A percentile compares a stretch with the other conserved stretches of the same genome.
Evolutionary conservation across 1,140 invertebrate species (phyloP).

Genomic region (Pseudachorutes palmiensis): DNA sequence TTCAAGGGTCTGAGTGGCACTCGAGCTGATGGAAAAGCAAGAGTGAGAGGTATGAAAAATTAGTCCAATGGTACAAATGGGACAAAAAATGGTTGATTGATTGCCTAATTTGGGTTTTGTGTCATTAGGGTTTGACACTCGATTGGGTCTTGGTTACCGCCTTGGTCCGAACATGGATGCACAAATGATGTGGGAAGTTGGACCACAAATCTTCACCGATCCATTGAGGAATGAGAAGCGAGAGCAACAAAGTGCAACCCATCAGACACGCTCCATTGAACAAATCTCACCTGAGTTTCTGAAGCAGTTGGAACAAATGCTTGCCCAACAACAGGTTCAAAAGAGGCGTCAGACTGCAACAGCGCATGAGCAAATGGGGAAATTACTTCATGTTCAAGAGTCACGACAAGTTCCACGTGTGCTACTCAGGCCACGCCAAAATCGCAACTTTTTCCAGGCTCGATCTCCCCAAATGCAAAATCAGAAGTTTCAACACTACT

Average conservation of each 20-base stretch:
- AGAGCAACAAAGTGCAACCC: slow-evolving; percentile 9
- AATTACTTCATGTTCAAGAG: not conserved
- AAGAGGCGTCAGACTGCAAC: not conserved
- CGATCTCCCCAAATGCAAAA: not conserved
- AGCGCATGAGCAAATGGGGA: not conserved
- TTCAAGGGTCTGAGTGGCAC: slow-evolving; percentile 21
- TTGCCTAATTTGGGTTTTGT: slow-evolving; percentile 6
- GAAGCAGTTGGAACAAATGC: not conserved
- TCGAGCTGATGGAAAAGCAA: slow-evolving; percentile 27
- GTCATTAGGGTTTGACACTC: slow-evolving; percentile 34
- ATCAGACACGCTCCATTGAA: not conserved
- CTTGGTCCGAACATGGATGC: slow-evolving; percentile 35
- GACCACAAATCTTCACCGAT: slow-evolving; percentile 37
- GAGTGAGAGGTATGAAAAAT: slow-evolving; percentile 34
- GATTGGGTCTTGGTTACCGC: slow-evolving; percentile 35
- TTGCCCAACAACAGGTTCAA: not conserved
- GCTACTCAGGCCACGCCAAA: not conserved
- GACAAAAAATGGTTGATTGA: not conserved
- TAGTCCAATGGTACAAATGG: not conserved
- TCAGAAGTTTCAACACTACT: not conserved
- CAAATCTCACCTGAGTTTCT: slow-evolving; percentile 5
- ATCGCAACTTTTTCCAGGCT: not conserved
- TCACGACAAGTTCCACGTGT: not conserved
- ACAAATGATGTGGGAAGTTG: slow-evolving; percentile 36
- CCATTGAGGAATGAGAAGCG: slow-evolving; percentile 27